Evolutionary conservation across 2,888 invertebrate genomes (phyloP).

Genomic region (Vesta saturnalis): DNA sequence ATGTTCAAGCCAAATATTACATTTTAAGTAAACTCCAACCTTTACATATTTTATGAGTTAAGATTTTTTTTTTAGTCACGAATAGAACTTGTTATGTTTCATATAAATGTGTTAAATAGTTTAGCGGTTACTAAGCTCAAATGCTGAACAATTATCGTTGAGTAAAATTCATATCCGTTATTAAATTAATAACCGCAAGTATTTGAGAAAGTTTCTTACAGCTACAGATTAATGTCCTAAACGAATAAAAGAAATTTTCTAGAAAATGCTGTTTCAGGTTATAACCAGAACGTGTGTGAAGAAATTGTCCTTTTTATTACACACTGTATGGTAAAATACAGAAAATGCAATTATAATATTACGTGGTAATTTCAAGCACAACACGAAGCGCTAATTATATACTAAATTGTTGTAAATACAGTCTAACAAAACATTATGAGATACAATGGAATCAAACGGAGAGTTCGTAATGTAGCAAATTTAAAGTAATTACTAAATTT

Average conservation of each 20-base stretch:
- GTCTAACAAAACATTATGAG: too few species aligned
- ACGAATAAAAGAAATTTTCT: neutral
- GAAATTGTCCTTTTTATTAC: conserved; percentile 2
- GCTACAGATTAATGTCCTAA: neutral
- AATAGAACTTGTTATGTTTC: neutral
- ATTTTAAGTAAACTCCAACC: conserved; percentile 23
- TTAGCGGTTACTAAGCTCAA: neutral
- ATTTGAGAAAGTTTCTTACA: conserved; percentile 11
- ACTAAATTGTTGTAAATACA: too few species aligned
- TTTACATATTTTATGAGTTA: conserved; percentile 25
- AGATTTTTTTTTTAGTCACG: neutral
- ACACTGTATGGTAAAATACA: neutral
- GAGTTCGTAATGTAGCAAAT: too few species aligned
- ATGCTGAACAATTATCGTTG: neutral
- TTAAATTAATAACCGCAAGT: conserved; percentile 4
- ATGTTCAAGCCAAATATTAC: conserved; percentile 22
- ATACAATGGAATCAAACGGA: too few species aligned
- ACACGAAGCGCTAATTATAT: too few species aligned
- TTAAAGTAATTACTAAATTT: too few species aligned
- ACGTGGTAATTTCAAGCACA: neutral
- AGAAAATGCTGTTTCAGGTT: neutral
- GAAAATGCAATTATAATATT: conserved; percentile 5
- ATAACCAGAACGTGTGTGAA: neutral
- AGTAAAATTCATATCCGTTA: neutral
- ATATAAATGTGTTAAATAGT: conserved; percentile 14